Evolutionary conservation across 2,797 vertebrate genomes (phyloP).

Genomic region (Ispidina lecontei): DNA sequence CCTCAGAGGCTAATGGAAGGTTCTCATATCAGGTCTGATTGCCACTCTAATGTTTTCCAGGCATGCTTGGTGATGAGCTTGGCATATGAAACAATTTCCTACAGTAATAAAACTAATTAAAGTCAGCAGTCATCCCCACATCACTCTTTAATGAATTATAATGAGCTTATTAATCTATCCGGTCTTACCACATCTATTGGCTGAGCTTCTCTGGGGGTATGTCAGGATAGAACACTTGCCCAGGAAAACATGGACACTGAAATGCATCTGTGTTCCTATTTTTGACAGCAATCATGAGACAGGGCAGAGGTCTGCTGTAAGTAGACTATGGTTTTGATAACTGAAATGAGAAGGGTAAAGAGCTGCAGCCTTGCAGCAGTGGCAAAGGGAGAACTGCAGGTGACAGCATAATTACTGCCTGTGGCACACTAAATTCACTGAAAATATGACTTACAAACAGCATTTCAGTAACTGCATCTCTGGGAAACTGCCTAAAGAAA

Average conservation of each 20-base stretch:
- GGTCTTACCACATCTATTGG: constrained; percentile 50
- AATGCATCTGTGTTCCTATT: neutral
- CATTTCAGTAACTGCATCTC: neutral
- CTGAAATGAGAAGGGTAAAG: neutral
- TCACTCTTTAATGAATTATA: constrained; percentile 81
- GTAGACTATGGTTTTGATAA: neutral
- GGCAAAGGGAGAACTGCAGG: neutral
- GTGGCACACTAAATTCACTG: neutral
- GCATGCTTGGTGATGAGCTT: constrained; percentile 74
- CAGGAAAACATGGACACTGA: constrained; percentile 15
- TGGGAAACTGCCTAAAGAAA: neutral
- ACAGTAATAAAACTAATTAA: constrained; percentile 83
- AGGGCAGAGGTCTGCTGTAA: neutral
- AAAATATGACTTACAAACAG: neutral
- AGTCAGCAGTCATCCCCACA: constrained; percentile 79
- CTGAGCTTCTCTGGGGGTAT: constrained; percentile 23
- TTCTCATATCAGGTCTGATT: constrained; percentile 72
- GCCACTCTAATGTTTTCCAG: constrained; percentile 75
- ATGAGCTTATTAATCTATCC: constrained; percentile 79
- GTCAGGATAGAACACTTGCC: neutral
- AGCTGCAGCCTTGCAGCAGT: neutral
- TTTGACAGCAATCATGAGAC: neutral
- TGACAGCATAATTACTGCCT: neutral
- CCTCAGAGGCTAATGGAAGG: constrained; percentile 69
- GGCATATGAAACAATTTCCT: constrained; percentile 82